Evolutionary conservation across 1,140 invertebrate genomes (phyloP).

Genomic region (Cepaea nemoralis): DNA sequence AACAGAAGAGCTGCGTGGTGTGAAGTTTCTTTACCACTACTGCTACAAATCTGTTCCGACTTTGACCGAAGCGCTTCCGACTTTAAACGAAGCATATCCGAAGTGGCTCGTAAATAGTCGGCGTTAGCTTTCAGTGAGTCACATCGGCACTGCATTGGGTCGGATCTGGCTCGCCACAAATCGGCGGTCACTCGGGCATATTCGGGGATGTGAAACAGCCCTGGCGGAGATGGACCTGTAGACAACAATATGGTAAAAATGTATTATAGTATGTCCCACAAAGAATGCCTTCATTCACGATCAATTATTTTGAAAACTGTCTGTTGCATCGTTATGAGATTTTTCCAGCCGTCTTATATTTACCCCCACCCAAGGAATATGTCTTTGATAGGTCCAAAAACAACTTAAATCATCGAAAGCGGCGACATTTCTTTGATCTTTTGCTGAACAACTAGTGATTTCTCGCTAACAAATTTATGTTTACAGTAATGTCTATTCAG

Average conservation of each 20-base stretch:
- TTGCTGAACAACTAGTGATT: too few relatives aligned
- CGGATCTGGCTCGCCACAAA: constrained; percentile 31
- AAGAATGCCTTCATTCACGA: too few relatives aligned
- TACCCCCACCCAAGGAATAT: too few relatives aligned
- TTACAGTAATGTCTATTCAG: too few relatives aligned
- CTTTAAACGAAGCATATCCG: constrained; percentile 35
- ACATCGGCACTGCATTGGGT: constrained; percentile 36
- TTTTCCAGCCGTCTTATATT: too few relatives aligned
- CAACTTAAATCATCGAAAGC: too few relatives aligned
- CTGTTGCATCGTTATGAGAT: too few relatives aligned
- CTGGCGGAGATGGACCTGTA: constrained; percentile 30
- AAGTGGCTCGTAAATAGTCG: constrained; percentile 37
- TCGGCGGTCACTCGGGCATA: neutral
- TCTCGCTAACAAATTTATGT: too few relatives aligned
- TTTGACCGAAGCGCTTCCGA: constrained; percentile 32
- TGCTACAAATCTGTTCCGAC: constrained; percentile 25
- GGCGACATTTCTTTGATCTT: too few relatives aligned
- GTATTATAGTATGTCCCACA: too few relatives aligned
- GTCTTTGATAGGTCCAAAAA: too few relatives aligned
- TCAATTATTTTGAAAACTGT: too few relatives aligned
- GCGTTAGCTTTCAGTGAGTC: constrained; percentile 36
- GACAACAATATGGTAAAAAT: constrained; percentile 11
- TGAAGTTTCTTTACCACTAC: neutral
- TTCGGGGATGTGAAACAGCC: constrained; percentile 25
- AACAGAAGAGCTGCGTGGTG: neutral